These are phyloP conservation scores for Callipepla squamata DNA, from an alignment of 2,113 vertebrate species.

Conservation along the genomic window DNA sequence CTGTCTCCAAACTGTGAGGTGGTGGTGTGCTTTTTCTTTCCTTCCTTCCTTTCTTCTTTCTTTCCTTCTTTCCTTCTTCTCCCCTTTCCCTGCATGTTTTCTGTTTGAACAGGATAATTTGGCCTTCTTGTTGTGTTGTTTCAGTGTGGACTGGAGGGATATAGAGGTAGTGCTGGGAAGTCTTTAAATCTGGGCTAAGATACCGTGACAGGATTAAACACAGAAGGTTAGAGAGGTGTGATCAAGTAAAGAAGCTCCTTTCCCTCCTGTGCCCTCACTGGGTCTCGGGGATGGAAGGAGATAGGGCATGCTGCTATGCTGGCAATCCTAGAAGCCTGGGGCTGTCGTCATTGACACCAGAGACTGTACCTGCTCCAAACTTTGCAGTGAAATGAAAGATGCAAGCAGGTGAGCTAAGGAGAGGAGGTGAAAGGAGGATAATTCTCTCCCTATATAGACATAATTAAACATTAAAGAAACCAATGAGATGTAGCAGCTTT, in stretches of 20 bases:
- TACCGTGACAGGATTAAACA: neutral
- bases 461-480: conserved; percentile 38
- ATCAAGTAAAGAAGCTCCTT: neutral
- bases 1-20: neutral
- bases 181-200: neutral
- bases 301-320: neutral
- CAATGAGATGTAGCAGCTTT: neutral
- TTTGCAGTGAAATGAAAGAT: neutral
- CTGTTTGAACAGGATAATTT: neutral
- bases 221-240: neutral
- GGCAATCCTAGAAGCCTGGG: neutral
- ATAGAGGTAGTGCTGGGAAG: neutral
- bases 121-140: neutral
- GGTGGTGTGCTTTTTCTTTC: neutral
- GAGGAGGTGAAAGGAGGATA: conserved; percentile 49
- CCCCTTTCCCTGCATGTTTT: neutral
- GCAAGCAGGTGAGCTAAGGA: neutral
- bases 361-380: neutral
- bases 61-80: no score
- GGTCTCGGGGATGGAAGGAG: neutral
- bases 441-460: neutral
- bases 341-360: neutral
- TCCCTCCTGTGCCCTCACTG: accelerated
- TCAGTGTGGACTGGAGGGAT: neutral
- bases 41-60: no score